Evolutionary conservation across 2,113 vertebrate species (phyloP).

Genomic region (Sarotherodon lohbergeri): DNA sequence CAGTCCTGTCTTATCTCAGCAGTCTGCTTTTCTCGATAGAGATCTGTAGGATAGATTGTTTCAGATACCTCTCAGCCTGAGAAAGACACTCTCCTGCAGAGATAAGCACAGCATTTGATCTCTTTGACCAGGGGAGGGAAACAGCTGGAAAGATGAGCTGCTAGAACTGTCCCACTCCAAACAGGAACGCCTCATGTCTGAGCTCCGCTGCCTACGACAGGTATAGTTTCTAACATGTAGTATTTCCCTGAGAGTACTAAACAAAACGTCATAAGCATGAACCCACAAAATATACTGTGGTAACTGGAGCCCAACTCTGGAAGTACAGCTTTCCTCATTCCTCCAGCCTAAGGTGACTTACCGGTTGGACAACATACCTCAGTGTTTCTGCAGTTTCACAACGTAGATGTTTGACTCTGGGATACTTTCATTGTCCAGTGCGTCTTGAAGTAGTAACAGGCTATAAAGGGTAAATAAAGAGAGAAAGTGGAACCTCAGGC

Average conservation of each 20-base stretch:
- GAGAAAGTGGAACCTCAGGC: not conserved
- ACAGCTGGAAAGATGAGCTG: slow-evolving; percentile 80
- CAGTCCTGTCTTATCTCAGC: not conserved
- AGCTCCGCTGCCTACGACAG: slow-evolving; percentile 78
- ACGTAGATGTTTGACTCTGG: not conserved
- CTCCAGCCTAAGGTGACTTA: not conserved
- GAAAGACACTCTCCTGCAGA: not conserved
- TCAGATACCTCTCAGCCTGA: not conserved
- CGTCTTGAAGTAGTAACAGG: not conserved
- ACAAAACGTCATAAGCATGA: not conserved
- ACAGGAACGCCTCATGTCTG: slow-evolving; percentile 74
- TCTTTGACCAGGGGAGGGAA: slow-evolving; percentile 75
- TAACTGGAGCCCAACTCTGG: not conserved
- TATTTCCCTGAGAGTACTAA: not conserved
- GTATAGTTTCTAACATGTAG: slow-evolving; percentile 41
- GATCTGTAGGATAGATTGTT: not conserved
- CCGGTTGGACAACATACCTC: slow-evolving; percentile 49
- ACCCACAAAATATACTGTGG: not conserved
- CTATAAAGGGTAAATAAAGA: not conserved
- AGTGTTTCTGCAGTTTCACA: not conserved
- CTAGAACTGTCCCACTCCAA: slow-evolving; percentile 81
- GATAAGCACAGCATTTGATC: not conserved
- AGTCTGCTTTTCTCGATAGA: not conserved
- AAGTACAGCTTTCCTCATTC: slow-evolving; percentile 20
- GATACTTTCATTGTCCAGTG: not conserved